Evolutionary conservation across 2,888 invertebrate species (phyloP).

Genomic region (Xanthostigma xanthostigma): DNA sequence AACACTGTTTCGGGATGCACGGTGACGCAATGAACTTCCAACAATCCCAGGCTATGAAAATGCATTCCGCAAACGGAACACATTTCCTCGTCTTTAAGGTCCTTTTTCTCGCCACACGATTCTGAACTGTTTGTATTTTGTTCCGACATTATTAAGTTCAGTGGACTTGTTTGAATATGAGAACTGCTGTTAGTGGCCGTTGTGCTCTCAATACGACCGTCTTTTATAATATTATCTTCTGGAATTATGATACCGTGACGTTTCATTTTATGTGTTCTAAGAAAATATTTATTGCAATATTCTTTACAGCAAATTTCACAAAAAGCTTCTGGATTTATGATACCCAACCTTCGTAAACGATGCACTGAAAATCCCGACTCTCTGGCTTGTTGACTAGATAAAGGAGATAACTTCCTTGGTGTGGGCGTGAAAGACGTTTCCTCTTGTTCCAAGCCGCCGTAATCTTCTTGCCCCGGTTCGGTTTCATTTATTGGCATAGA

Average conservation of each 20-base stretch:
- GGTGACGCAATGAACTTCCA: constrained; percentile 27
- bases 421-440: background rate
- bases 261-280: constrained; percentile 83
- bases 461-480: background rate
- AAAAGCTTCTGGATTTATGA: constrained; percentile 77
- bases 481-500: constrained; percentile 2
- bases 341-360: constrained; percentile 60
- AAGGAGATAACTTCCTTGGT: constrained; percentile 22
- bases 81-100: constrained; percentile 29
- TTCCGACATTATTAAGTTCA: constrained; percentile 61
- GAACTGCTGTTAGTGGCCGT: constrained; percentile 23
- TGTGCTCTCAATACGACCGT: constrained; percentile 22
- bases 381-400: constrained; percentile 36
- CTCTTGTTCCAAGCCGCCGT: background rate
- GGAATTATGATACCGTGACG: constrained; percentile 71
- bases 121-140: constrained; percentile 32
- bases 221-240: constrained; percentile 34
- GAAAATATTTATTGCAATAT: constrained; percentile 85
- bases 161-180: constrained; percentile 56
- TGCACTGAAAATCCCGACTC: constrained; percentile 60
- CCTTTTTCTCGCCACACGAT: constrained; percentile 34
- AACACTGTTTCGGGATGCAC: constrained; percentile 7
- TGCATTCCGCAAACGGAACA: constrained; percentile 35
- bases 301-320: constrained; percentile 88
- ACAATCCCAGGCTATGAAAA: constrained; percentile 32